Base-by-base conservation (phyloP, 2,797 vertebrate species). In the Poeciliopsis presidionis region DNA sequence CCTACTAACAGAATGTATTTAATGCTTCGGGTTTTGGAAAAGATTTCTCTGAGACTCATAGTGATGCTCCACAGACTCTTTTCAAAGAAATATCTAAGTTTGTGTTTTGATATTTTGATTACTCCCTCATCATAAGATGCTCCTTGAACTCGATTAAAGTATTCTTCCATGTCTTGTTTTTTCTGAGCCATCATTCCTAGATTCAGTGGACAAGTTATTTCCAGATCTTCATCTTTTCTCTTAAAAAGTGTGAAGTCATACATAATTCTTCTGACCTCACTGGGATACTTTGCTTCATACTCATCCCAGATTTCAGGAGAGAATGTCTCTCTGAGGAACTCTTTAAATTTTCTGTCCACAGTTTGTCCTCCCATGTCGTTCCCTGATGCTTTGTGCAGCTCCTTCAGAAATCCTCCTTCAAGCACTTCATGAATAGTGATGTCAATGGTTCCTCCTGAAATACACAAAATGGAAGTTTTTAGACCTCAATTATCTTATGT, bases 131-230 rank as follows among this genome's bases (percentile, higher is more conserved):
- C 1, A 72, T 75, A 77, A n/a, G 20, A 73, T 22, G 43, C 75
- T 25, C 51, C 75, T 49, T 0, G 4, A 0, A 74, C 75, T 28
- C 2, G 1, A 1, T 77, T 1, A 75, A 81, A 81, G 61, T 39
- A 77, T 5, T 0, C 49, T 20, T 69, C 74, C 9, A 73, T 67
- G 0, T 3, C 0, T 2, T 57, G 22, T 1, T 3, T n/a, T 67
- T 0, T 0, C 0, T 8, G 0, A 69, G 45, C 71, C 12, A 73
- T 0, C n/a, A 0, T 0, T 11, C 3, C 22, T 2, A 73, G 59
- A 3, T 8, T 30, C 6, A 0, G 4, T 9, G 73, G 20, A 25
- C 79, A 76, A 22, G 0, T 11, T 28, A 76, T 36, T 0, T 0
- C 45, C 0, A 73, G 16, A 65, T 49, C 71, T 1, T 70, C 46